These are phyloP conservation scores for Protobothrops flavoviridis DNA, from an alignment of 2,113 vertebrate genomes.

Conservation along the genomic window DNA sequence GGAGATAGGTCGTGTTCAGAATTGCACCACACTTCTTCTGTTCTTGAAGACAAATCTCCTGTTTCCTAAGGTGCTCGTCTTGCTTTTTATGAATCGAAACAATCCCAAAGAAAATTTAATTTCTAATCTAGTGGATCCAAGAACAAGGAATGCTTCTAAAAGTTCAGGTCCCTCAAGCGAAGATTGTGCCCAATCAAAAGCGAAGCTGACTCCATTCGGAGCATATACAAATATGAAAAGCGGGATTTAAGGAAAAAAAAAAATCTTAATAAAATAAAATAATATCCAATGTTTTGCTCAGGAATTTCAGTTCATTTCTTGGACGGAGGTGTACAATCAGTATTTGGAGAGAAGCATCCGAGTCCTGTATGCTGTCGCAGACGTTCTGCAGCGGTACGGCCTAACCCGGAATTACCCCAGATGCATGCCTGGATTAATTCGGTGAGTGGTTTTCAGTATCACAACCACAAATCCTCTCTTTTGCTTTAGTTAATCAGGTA, in stretches of 20 bases:
- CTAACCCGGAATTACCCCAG: conserved; percentile 60
- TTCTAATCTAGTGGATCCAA: not conserved
- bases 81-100: too few relatives aligned
- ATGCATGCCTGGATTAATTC: conserved; percentile 77
- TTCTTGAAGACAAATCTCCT: not conserved
- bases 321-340: conserved; percentile 83
- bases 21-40: not conserved
- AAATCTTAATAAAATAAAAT: too few relatives aligned
- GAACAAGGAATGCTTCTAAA: too few relatives aligned
- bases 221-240: too few relatives aligned
- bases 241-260: too few relatives aligned
- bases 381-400: conserved; percentile 61
- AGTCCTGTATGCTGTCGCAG: conserved; percentile 59
- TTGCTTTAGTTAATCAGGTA: not conserved
- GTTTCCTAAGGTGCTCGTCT: too few relatives aligned
- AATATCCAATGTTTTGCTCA: conserved; percentile 1
- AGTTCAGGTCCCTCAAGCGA: not conserved
- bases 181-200: not conserved
- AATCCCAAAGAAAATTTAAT: too few relatives aligned
- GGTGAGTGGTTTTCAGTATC: conserved; percentile 68
- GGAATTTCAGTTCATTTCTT: conserved; percentile 71
- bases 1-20: not conserved
- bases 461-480: not conserved
- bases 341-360: conserved; percentile 71
- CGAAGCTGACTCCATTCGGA: not conserved